A percentile compares a stretch with the other conserved stretches of the same genome.
phyloP scores from a whole-genome alignment of 1,140 invertebrate species.

The Zaprionus lachaisei region DNA sequence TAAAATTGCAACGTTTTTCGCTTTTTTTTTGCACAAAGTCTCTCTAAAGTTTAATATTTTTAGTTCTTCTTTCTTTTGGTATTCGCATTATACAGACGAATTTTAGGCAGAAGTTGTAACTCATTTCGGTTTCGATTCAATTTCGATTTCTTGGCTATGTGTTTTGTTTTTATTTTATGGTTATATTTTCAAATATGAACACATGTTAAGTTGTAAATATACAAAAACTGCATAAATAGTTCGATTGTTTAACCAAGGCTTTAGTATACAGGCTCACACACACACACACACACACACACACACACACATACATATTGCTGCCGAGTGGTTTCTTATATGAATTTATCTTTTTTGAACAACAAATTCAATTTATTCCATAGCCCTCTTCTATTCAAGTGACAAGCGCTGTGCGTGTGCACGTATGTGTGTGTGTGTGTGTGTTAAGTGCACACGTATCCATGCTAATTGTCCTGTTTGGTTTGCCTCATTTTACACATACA shows the following conservation, averaged over 20 bases:
- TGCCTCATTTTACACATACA: background rate
- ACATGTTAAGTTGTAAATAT: constrained; percentile 37
- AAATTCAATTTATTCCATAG: background rate
- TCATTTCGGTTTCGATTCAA: constrained; percentile 3
- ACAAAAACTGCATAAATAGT: constrained; percentile 45
- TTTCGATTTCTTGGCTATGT: constrained; percentile 20
- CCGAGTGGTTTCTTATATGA: background rate
- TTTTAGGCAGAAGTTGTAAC: constrained; percentile 12
- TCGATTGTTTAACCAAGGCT: constrained; percentile 14
- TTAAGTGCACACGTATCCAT: background rate
- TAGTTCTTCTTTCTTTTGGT: constrained; percentile 9
- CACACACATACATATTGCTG: background rate
- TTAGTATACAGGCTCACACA: background rate
- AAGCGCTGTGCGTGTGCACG: background rate
- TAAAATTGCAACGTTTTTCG: constrained; percentile 17
- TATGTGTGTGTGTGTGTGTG: no score
- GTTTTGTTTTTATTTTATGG: background rate
- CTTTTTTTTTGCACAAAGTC: constrained; percentile 20
- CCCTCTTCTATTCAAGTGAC: background rate
- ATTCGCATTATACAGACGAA: constrained; percentile 33
- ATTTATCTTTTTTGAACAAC: background rate
- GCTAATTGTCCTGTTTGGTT: background rate
- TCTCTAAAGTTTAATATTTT: constrained; percentile 6
- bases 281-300: background rate
- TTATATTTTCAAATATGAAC: constrained; percentile 29